phyloP scores from a whole-genome alignment of 2,113 vertebrate species.

The Zosterops borbonicus region DNA sequence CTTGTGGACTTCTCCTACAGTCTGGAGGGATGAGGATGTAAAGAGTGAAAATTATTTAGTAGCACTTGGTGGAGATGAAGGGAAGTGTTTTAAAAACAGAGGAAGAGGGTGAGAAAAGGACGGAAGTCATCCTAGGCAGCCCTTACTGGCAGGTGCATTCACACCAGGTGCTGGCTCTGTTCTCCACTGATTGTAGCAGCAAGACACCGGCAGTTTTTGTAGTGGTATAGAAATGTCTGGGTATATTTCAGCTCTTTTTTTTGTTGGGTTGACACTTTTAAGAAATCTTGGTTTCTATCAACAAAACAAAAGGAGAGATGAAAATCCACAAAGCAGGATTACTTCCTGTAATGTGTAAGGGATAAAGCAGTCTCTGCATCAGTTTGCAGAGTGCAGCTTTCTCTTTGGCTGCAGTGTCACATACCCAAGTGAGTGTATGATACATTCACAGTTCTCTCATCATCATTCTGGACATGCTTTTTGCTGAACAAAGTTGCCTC shows the following conservation, averaged over 20 bases:
- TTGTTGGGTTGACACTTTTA: not conserved
- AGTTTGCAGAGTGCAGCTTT: not conserved
- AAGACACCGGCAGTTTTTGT: not conserved
- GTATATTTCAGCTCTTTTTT: not conserved
- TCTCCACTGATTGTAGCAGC: not conserved
- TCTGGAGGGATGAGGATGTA: not conserved
- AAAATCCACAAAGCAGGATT: no score
- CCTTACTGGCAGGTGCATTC: slow-evolving; percentile 20
- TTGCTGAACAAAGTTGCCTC: not conserved
- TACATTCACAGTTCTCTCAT: not conserved
- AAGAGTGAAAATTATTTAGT: not conserved
- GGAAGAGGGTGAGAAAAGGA: not conserved
- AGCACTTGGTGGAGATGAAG: not conserved
- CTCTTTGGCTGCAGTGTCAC: not conserved
- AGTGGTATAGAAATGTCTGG: not conserved
- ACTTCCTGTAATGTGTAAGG: not conserved
- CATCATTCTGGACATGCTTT: not conserved
- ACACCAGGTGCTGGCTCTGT: slow-evolving; percentile 15
- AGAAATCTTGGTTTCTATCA: not conserved
- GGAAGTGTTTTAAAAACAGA: not conserved
- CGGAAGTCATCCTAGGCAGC: not conserved
- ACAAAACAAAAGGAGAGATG: not conserved
- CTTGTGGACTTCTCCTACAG: not conserved
- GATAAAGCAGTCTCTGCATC: not conserved
- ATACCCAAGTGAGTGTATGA: not conserved